A percentile compares a stretch with the other conserved stretches of the same genome.
These are phyloP conservation scores for Pygoscelis antarcticus DNA, from an alignment of 2,113 vertebrate genomes.

Conservation along the genomic window DNA sequence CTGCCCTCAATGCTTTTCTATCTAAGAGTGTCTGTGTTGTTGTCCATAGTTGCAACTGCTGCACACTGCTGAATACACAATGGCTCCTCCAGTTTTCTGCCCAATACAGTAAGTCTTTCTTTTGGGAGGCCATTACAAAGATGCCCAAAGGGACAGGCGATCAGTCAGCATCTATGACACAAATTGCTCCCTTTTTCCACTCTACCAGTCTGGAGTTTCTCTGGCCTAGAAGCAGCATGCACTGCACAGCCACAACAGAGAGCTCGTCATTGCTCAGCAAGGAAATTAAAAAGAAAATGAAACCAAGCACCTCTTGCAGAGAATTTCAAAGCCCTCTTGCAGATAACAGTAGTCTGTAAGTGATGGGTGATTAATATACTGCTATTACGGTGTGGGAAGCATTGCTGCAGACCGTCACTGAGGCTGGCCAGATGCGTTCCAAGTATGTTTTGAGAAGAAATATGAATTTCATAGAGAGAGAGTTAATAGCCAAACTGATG, in stretches of 20 bases:
- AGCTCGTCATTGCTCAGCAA: not conserved
- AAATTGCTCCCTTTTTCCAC: slow-evolving; percentile 12
- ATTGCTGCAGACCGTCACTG: not conserved
- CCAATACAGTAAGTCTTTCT: slow-evolving; percentile 36
- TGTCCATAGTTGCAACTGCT: not conserved
- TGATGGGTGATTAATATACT: not conserved
- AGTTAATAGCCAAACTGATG: not conserved
- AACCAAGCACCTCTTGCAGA: not conserved
- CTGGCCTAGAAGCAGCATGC: not conserved
- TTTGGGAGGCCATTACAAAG: not conserved
- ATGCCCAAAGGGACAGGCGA: not conserved
- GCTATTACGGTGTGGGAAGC: not conserved
- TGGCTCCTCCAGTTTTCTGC: slow-evolving; percentile 24
- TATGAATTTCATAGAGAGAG: not conserved
- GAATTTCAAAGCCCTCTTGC: slow-evolving; percentile 16
- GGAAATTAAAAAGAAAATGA: slow-evolving; percentile 26
- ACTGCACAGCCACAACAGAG: not conserved
- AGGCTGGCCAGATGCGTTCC: not conserved
- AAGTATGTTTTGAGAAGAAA: not conserved
- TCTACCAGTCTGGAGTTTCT: not conserved
- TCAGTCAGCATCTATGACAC: slow-evolving; percentile 25
- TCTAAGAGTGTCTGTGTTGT: not conserved
- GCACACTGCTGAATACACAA: slow-evolving; percentile 53
- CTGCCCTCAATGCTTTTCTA: not conserved
- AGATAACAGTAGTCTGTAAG: not conserved